Conservation (phyloP, 2,888 invertebrate genomes). For the Operophtera brumata region DNA sequence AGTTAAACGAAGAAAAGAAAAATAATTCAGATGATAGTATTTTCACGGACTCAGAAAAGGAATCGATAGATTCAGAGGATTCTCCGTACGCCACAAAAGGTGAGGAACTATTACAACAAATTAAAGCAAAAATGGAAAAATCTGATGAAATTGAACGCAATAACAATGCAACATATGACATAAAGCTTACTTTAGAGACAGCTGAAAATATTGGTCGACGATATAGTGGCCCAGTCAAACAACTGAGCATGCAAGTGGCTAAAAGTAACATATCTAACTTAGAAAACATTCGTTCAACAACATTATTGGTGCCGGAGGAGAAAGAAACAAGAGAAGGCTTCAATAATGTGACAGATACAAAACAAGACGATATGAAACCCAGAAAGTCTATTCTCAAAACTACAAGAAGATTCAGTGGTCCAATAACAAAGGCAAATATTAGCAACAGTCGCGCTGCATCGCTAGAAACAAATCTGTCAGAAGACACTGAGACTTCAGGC, state of each 20-base stretch:
- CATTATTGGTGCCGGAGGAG: conserved; percentile 46
- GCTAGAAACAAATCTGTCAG: conserved; percentile 34
- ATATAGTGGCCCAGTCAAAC: conserved; percentile 57
- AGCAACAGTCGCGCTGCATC: conserved; percentile 19
- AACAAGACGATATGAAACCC: conserved; percentile 43
- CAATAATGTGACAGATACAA: conserved; percentile 35
- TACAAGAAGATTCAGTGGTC: conserved; percentile 49
- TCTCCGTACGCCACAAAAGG: conserved; percentile 48
- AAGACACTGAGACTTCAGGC: conserved; percentile 78
- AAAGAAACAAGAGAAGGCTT: conserved; percentile 34
- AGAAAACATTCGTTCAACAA: conserved; percentile 38
- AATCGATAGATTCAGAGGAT: conserved; percentile 67
- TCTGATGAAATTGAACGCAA: conserved; percentile 28
- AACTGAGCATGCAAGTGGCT: conserved; percentile 48
- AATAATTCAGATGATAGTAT: conserved; percentile 61
- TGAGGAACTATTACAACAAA: conserved; percentile 51
- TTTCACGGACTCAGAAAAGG: conserved; percentile 72
- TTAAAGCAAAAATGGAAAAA: conserved; percentile 44
- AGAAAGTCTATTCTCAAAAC: conserved; percentile 69
- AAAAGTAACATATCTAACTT: conserved; percentile 55
- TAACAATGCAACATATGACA: conserved; percentile 24
- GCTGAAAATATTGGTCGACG: conserved; percentile 45
- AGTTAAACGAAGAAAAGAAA: conserved; percentile 36
- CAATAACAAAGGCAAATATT: conserved; percentile 34
- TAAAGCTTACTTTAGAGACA: conserved; percentile 35